These are phyloP conservation scores for Nyctibius grandis DNA, from an alignment of 2,797 vertebrate genomes.

Conservation along the genomic window DNA sequence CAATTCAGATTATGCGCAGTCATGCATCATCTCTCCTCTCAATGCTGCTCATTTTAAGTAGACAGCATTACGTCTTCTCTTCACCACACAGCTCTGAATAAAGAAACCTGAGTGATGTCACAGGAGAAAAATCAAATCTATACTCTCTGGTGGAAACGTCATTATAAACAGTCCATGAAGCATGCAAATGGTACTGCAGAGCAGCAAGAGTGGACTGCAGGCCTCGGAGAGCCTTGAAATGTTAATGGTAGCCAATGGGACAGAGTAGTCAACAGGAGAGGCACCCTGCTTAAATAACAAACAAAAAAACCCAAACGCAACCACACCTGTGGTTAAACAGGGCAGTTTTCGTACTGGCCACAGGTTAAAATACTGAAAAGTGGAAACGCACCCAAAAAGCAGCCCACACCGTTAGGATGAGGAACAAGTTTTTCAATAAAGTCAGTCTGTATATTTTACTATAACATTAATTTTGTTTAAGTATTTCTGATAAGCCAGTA, in stretches of 20 bases:
- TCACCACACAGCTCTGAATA: background rate
- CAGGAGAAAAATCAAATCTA: background rate
- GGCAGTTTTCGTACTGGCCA: background rate
- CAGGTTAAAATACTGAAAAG: background rate
- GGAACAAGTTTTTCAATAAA: background rate
- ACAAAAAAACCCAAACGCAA: background rate
- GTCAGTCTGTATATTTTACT: background rate
- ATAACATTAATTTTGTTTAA: background rate
- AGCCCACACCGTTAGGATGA: background rate
- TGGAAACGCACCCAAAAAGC: background rate
- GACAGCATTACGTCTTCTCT: background rate
- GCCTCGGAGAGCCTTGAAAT: background rate
- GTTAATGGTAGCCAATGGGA: background rate
- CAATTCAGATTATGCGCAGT: background rate
- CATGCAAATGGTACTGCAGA: background rate
- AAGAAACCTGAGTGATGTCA: background rate
- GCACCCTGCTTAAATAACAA: background rate
- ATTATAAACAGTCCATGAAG: background rate
- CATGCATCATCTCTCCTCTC: background rate
- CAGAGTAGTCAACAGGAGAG: background rate
- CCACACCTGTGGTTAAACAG: background rate
- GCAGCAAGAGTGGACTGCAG: background rate
- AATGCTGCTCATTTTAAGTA: background rate
- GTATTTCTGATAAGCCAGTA: background rate
- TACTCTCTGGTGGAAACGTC: background rate